Conservation (phyloP, 2,797 vertebrate species). For the Acridotheres tristis region DNA sequence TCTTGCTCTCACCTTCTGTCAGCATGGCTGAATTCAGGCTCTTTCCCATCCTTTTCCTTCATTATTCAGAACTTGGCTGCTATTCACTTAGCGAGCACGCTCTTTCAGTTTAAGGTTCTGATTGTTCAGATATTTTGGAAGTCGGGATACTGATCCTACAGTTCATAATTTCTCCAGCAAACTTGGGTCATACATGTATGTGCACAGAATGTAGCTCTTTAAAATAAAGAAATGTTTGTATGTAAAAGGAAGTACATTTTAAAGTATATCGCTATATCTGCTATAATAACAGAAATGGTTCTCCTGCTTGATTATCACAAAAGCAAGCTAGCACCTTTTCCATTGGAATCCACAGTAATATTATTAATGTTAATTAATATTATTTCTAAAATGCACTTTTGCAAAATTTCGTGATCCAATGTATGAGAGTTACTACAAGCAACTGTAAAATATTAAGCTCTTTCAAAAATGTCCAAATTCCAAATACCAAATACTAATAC, state of each 20-base stretch:
- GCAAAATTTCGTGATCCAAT: neutral
- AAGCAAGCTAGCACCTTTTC: neutral
- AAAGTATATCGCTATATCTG: neutral
- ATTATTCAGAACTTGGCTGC: neutral
- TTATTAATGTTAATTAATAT: neutral
- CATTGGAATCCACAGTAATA: neutral
- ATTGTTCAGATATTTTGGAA: neutral
- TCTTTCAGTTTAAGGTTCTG: neutral
- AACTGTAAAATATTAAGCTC: neutral
- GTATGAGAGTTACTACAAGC: neutral
- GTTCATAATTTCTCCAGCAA: neutral
- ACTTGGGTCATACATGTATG: fast-evolving
- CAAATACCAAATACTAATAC: neutral
- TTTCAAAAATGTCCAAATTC: neutral
- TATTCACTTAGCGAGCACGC: neutral
- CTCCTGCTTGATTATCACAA: neutral
- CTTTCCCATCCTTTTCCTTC: neutral
- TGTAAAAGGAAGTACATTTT: neutral
- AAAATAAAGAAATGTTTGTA: neutral
- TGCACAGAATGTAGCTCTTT: neutral
- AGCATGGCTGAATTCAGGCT: neutral
- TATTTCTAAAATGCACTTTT: neutral
- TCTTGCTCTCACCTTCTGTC: neutral
- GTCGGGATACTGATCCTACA: neutral
- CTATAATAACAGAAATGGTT: neutral